Evolutionary conservation across 2,797 vertebrate genomes (phyloP).

Genomic region (Trachurus trachurus): DNA sequence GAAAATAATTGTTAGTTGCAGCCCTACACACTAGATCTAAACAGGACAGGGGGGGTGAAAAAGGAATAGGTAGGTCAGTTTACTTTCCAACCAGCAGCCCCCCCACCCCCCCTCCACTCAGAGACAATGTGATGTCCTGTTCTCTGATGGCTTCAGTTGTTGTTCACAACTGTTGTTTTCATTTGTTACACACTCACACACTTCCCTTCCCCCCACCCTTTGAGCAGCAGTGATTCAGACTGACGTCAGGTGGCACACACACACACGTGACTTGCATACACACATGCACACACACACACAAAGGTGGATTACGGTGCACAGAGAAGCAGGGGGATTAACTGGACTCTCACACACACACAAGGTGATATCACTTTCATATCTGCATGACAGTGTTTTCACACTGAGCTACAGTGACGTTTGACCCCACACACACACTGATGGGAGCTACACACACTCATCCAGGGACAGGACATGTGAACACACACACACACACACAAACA

Average conservation of each 20-base stretch:
- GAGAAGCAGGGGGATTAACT: slow-evolving; percentile 67
- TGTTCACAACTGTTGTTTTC: slow-evolving; percentile 4
- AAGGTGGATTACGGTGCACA: slow-evolving; percentile 76
- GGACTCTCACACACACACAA: slow-evolving; percentile 44
- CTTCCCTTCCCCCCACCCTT: slow-evolving; percentile 27
- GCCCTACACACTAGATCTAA: slow-evolving; percentile 1
- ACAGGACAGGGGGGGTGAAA: background rate
- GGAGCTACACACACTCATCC: background rate
- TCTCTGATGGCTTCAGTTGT: background rate
- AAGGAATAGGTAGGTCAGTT: background rate
- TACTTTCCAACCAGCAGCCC: background rate
- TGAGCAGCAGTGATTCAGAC: slow-evolving; percentile 31
- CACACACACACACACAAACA: too few species aligned
- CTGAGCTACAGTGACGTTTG: slow-evolving; percentile 42
- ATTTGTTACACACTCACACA: slow-evolving; percentile 20
- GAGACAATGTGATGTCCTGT: background rate
- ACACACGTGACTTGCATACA: slow-evolving; percentile 28
- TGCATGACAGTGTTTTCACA: slow-evolving; percentile 45
- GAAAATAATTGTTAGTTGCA: too few species aligned
- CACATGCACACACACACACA: slow-evolving; percentile 46
- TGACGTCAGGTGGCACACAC: slow-evolving; percentile 57
- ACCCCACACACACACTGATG: slow-evolving; percentile 11
- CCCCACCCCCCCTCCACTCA: background rate
- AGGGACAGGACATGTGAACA: background rate
- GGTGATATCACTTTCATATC: slow-evolving; percentile 50